These are phyloP conservation scores for Drosophila bocqueti DNA, from an alignment of 1,140 invertebrate species.

Conservation along the genomic window DNA sequence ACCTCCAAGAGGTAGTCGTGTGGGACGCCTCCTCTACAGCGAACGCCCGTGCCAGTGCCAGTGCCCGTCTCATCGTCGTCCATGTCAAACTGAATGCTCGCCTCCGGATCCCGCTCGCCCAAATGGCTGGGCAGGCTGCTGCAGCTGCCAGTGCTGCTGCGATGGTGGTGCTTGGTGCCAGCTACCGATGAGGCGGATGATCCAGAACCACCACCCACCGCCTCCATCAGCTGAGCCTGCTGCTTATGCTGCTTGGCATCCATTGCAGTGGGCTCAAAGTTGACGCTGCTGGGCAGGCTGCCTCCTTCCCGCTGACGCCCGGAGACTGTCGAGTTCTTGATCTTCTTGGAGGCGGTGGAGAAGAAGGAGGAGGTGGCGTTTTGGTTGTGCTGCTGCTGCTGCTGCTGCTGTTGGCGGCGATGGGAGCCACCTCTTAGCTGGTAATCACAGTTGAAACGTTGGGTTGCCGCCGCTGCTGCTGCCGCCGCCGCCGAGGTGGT, in stretches of 20 bases:
- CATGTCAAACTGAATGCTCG: constrained; percentile 48
- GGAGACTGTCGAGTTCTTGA: constrained; percentile 85
- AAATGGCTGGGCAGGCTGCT: constrained; percentile 58
- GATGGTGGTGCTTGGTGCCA: constrained; percentile 22
- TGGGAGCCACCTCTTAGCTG: constrained; percentile 63
- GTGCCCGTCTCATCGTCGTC: constrained; percentile 47
- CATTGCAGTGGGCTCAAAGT: constrained; percentile 81
- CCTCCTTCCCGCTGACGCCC: constrained; percentile 89
- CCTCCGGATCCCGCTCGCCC: constrained; percentile 45
- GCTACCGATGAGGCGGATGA: constrained; percentile 1
- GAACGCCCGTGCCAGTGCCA: background rate
- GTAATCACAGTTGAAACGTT: constrained; percentile 79
- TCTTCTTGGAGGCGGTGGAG: constrained; percentile 48
- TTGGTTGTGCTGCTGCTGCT: constrained; percentile 56
- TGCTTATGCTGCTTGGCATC: constrained; percentile 61
- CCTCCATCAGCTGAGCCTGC: constrained; percentile 24
- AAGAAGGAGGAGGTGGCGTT: constrained; percentile 22
- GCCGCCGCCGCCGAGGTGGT: constrained; percentile 55
- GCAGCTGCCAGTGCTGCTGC: constrained; percentile 47
- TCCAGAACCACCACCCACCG: background rate
- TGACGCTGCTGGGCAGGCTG: constrained; percentile 88
- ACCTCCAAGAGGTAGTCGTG: constrained; percentile 58
- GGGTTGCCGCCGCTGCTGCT: constrained; percentile 52
- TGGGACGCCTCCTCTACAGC: constrained; percentile 13
- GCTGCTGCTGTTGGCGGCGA: constrained; percentile 67